Conservation (phyloP, 2,888 invertebrate genomes). For the Orthosia gracilis region DNA sequence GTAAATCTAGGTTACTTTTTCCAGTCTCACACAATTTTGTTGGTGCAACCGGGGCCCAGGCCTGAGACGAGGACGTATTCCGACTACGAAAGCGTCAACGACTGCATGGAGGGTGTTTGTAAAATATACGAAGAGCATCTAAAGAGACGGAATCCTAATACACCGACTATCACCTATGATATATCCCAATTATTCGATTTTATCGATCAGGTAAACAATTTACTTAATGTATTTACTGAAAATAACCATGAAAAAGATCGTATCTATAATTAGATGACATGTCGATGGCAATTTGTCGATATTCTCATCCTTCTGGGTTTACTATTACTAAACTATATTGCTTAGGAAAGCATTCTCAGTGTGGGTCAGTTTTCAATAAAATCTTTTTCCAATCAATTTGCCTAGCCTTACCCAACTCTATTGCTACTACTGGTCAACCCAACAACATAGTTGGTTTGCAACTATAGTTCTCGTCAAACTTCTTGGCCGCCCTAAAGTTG, state of each 20-base stretch:
- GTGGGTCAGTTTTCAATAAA: not conserved
- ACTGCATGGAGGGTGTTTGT: slow-evolving; percentile 99
- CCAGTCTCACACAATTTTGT: slow-evolving; percentile 98
- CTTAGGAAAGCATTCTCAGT: slow-evolving; percentile 13
- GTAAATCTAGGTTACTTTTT: slow-evolving; percentile 78
- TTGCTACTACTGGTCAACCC: too few relatives aligned
- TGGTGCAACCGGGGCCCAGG: slow-evolving; percentile 98
- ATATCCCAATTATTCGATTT: slow-evolving; percentile 99
- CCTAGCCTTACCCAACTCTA: too few relatives aligned
- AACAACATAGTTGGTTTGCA: too few relatives aligned
- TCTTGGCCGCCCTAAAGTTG: too few relatives aligned
- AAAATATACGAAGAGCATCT: slow-evolving; percentile 99
- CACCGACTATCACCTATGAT: slow-evolving; percentile 99
- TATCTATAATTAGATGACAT: slow-evolving; percentile 10
- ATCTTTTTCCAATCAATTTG: not conserved
- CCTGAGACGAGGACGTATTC: slow-evolving; percentile 99
- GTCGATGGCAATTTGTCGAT: not conserved
- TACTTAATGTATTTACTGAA: not conserved
- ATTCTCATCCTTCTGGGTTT: not conserved
- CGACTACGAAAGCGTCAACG: slow-evolving; percentile 99
- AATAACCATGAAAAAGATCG: not conserved
- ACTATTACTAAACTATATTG: not conserved
- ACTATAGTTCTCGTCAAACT: too few relatives aligned
- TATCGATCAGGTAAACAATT: slow-evolving; percentile 94
- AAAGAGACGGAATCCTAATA: slow-evolving; percentile 98